Conservation (phyloP, 2,797 vertebrate genomes). For the Allobates femoralis region DNA sequence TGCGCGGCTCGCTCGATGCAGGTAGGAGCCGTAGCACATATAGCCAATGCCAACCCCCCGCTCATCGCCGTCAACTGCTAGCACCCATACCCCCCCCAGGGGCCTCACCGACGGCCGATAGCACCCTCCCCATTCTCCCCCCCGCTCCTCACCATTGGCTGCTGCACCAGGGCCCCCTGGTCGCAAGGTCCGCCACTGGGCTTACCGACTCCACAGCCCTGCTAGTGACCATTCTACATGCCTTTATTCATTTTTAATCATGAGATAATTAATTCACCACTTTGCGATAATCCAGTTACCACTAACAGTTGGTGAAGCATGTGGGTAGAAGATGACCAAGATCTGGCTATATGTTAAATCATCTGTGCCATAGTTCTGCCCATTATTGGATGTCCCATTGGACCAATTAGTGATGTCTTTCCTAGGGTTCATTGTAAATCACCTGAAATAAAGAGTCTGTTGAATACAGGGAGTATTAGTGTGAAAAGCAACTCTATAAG, state of each 20-base stretch:
- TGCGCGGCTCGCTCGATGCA: too few relatives aligned
- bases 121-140: too few relatives aligned
- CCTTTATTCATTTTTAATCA: not conserved
- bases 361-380: not conserved
- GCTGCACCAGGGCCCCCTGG: too few relatives aligned
- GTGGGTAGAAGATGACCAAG: not conserved
- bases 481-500: not conserved
- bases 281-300: not conserved
- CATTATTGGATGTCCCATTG: not conserved
- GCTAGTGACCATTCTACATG: not conserved
- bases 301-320: not conserved
- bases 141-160: too few relatives aligned
- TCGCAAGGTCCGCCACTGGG: too few relatives aligned
- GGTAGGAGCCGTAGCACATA: too few relatives aligned
- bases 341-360: not conserved
- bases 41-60: too few relatives aligned
- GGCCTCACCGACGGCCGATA: too few relatives aligned
- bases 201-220: too few relatives aligned
- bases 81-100: too few relatives aligned
- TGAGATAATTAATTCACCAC: not conserved
- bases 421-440: not conserved
- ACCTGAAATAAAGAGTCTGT: not conserved
- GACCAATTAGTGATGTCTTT: not conserved
- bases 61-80: too few relatives aligned
- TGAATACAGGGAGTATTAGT: not conserved